A percentile compares a stretch with the other conserved stretches of the same genome.
Conservation (phyloP, 2,113 vertebrate species). For the Crotalus horridus region DNA sequence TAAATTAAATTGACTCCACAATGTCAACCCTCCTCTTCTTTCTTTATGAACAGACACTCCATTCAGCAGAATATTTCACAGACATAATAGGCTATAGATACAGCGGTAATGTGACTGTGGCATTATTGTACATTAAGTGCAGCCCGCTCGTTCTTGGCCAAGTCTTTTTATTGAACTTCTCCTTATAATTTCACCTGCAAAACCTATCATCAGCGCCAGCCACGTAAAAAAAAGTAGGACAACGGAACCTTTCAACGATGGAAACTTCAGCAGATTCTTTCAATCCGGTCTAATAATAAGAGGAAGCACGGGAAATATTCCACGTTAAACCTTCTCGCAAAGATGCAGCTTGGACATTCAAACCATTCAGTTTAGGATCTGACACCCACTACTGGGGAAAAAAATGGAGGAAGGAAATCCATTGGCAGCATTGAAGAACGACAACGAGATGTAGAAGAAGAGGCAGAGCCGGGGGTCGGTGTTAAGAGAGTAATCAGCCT, state of each 20-base stretch:
- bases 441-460: no score
- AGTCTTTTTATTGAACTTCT: constrained; percentile 30
- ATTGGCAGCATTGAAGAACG: neutral
- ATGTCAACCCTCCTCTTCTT: constrained; percentile 29
- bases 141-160: constrained; percentile 7
- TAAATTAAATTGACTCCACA: constrained; percentile 31
- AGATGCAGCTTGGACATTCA: neutral
- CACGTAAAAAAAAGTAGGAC: neutral
- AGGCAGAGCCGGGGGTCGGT: neutral
- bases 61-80: constrained; percentile 40
- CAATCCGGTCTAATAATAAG: constrained; percentile 56
- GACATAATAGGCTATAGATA: constrained; percentile 35
- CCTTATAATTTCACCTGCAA: constrained; percentile 27
- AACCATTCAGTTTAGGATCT: neutral
- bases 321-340: neutral
- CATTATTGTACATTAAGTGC: neutral
- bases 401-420: neutral
- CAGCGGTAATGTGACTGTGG: constrained; percentile 38
- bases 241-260: constrained; percentile 22
- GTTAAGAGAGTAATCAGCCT: neutral
- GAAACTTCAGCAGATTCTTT: constrained; percentile 48
- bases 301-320: constrained; percentile 18
- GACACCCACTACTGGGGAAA: no score
- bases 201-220: constrained; percentile 14
- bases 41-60: constrained; percentile 43